Evolutionary conservation across 2,113 vertebrate genomes (phyloP), one percentile per base, ranked within the genome.

Genomic region (Brachyhypopomus gauderio): DNA sequence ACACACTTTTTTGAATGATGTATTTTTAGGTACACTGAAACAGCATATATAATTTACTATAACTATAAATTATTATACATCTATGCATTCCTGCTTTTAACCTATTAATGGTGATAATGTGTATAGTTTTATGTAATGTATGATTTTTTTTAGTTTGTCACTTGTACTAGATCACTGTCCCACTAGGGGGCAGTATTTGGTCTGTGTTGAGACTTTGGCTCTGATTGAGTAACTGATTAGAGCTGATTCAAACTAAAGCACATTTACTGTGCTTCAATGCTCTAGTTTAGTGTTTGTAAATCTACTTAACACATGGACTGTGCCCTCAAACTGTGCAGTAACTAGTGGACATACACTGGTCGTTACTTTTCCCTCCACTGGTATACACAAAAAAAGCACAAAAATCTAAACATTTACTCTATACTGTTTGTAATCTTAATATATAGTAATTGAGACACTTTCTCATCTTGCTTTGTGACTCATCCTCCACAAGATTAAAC

Each of bases 171-270:
- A 38, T 6, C 12, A 27, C 27, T 23, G 48, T 36, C 55, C 20
- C 12, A 45, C 30, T 41, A 3, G 8, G 52, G 34, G 60, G 62
- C 70, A 67, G 45, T 60, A 67, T 74, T 67, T 19, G 56, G 5
- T 72, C 59, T 66, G 38, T 23, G 62, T 11, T 52, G 20, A 4
- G 30, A 62, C 1, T 48, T 59, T 66, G 52, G 52, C 52, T 27
- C 17, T 17, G 25, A 64, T 30, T 52, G 3, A 1, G 12, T 9
- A 9, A 48, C 45, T 34, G 8, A 69, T 83, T 86, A 86, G 85
- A 86, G 85, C 75, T 74, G 30, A 78, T 81, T 63, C 76, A 45
- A 27, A 45, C 19, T 70, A 60, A 64, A 58, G 75, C 81, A 66
- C 78, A 58, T 81, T 86, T 63, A 64, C 34, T 25, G 81, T 83